A percentile compares a stretch with the other conserved stretches of the same genome.
phyloP scores from a whole-genome alignment of 2,888 invertebrate genomes.

The Micoletzkya japonica region DNA sequence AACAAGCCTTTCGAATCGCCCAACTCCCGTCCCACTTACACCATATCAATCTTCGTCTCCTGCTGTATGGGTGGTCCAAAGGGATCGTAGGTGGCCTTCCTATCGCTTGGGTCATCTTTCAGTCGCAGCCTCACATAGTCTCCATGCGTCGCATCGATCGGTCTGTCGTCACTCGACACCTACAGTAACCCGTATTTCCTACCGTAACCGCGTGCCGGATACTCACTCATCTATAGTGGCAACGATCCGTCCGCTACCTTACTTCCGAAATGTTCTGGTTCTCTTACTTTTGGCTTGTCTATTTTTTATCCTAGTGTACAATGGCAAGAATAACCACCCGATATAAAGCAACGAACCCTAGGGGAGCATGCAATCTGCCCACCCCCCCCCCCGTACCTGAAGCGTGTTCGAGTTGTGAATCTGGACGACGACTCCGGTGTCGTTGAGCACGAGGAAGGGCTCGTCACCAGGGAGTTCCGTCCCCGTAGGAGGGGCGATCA shows the following conservation, averaged over 20 bases:
- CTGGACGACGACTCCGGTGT: constrained; percentile 55
- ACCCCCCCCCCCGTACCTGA: constrained; percentile 30
- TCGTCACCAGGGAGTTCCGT: constrained; percentile 51
- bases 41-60: constrained; percentile 27
- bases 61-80: constrained; percentile 27
- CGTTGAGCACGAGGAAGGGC: constrained; percentile 60
- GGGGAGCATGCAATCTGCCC: too few species aligned
- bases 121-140: constrained; percentile 32
- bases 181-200: neutral
- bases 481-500: constrained; percentile 53
- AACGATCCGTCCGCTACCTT: too few species aligned
- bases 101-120: constrained; percentile 11
- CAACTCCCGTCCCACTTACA: constrained; percentile 18
- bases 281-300: too few species aligned
- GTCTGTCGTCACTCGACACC: constrained; percentile 32
- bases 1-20: too few species aligned
- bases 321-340: too few species aligned
- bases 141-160: constrained; percentile 58
- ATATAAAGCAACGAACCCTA: too few species aligned
- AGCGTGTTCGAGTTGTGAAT: constrained; percentile 45
- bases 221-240: too few species aligned
- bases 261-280: too few species aligned
- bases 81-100: constrained; percentile 13
- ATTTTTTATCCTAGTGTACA: too few species aligned
- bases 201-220: too few species aligned